A percentile compares a stretch with the other conserved stretches of the same genome.
phyloP scores from a whole-genome alignment of 1,140 invertebrate genomes.

The Chymomyza costata region DNA sequence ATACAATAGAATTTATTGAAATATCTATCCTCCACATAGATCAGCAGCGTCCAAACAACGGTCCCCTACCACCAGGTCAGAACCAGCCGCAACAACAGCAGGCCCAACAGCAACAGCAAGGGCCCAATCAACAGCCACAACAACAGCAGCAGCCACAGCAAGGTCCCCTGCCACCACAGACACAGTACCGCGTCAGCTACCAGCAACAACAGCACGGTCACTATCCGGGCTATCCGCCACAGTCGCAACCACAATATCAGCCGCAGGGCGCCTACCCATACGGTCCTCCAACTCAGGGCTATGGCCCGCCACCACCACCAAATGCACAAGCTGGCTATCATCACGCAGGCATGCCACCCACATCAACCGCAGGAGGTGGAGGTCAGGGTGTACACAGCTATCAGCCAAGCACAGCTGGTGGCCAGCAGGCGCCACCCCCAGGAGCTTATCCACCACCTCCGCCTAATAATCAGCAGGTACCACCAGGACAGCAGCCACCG shows the following conservation, averaged over 20 bases:
- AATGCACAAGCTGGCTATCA: conserved; percentile 75
- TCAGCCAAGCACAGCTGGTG: conserved; percentile 39
- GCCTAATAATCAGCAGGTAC: conserved; percentile 47
- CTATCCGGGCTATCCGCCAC: conserved; percentile 77
- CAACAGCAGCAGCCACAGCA: conserved; percentile 25
- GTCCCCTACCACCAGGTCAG: conserved; percentile 34
- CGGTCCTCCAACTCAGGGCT: conserved; percentile 63
- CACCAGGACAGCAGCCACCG: conserved; percentile 52
- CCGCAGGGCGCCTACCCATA: conserved; percentile 76
- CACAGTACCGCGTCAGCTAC: conserved; percentile 75
- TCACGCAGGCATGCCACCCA: conserved; percentile 56
- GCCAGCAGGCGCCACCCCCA: conserved; percentile 56
- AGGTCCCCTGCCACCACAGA: conserved; percentile 61
- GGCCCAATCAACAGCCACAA: conserved; percentile 12
- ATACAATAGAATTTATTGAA: not conserved
- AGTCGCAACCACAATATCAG: conserved; percentile 74
- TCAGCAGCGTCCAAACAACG: conserved; percentile 62
- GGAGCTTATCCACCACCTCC: conserved; percentile 58
- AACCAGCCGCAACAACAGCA: conserved; percentile 41
- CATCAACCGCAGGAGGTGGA: conserved; percentile 30
- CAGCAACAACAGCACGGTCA: conserved; percentile 76
- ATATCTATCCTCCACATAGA: conserved; percentile 26
- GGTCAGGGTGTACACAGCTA: conserved; percentile 48
- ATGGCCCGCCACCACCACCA: conserved; percentile 64
- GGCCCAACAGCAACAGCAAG: conserved; percentile 24